Base-by-base conservation (phyloP, 2,113 vertebrate species). In the Apistogramma diplotaenia region DNA sequence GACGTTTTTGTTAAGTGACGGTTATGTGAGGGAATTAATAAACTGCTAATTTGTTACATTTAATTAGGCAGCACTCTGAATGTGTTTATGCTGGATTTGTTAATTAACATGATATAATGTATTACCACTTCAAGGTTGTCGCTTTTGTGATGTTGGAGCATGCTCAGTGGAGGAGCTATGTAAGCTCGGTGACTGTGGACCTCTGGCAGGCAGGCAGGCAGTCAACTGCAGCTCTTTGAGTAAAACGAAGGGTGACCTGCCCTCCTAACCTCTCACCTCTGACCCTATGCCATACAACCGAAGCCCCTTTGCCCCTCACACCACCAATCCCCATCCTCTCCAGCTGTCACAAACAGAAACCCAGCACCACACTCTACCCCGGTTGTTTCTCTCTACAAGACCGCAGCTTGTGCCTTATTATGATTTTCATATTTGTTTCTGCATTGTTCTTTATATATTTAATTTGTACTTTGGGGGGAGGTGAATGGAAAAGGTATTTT, bases 331-430 rank as follows among this genome's bases (percentile, higher is more conserved):
- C 84, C 76, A 87, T 89, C 67, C 21, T 16, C 82, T 79, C 88
- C 89, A 94, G 92, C 93, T 93, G 94, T 93, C 93, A 87, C 84
- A 85, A 78, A 81, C 84, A 78, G 76, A 87, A 65, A 91, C 61
- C 74, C 83, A 76, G 76, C 86, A 76, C 71, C 82, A 60, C 60
- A 76, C 72, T 78, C 70, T 70, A 72, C 51, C 56, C 62, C 54
- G 18, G 21, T 40, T 78, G 23, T 53, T 53, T 85, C 73, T 79
- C 54, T 81, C 55, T 84, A 54, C 15, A 61, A 35, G 53, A 37
- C 62, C 79, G 61, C 51, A 10, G 54, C 74, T 37, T 73, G 61
- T 13, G 11, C 56, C 49, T 33, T 29, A 46, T 46, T 46, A 6
- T 15, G n/a, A 35, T 19, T 1, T 21, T 76, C 35, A 1, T 40